phyloP scores from a whole-genome alignment of 2,888 invertebrate species.

The Tipula vernalis region DNA sequence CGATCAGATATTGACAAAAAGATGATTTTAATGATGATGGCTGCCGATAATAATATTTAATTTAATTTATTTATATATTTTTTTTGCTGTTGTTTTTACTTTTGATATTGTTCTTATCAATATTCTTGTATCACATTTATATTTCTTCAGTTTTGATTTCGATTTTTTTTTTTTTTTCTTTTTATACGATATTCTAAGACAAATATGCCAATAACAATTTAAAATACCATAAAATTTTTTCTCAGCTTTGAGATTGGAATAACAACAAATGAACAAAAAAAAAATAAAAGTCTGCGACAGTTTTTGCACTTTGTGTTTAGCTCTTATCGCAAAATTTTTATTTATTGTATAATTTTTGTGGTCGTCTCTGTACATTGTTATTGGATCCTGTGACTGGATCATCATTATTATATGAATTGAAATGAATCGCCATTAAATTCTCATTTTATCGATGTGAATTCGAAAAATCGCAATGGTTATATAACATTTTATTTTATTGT shows the following conservation, averaged over 20 bases:
- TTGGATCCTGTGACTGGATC: no score
- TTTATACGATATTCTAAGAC: not conserved
- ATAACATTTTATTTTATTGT: no score
- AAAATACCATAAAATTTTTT: not conserved
- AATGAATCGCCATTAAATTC: no score
- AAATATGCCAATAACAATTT: slow-evolving; percentile 9
- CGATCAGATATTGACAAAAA: not conserved
- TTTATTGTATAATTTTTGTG: not conserved
- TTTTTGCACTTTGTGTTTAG: not conserved
- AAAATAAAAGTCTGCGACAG: not conserved
- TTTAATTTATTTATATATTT: not conserved
- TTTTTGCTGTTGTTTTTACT: not conserved
- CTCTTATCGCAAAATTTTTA: not conserved
- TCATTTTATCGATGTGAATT: no score
- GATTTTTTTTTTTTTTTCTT: not conserved
- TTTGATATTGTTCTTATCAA: not conserved
- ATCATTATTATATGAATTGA: no score
- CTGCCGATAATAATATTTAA: not conserved
- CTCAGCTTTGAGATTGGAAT: not conserved
- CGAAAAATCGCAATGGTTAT: no score
- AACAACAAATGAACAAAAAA: not conserved
- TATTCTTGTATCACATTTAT: not conserved
- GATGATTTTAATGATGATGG: not conserved
- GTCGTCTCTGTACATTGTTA: not conserved
- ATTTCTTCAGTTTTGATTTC: not conserved